Evolutionary conservation across 1,140 invertebrate genomes (phyloP).

Genomic region (Drosophila miranda): DNA sequence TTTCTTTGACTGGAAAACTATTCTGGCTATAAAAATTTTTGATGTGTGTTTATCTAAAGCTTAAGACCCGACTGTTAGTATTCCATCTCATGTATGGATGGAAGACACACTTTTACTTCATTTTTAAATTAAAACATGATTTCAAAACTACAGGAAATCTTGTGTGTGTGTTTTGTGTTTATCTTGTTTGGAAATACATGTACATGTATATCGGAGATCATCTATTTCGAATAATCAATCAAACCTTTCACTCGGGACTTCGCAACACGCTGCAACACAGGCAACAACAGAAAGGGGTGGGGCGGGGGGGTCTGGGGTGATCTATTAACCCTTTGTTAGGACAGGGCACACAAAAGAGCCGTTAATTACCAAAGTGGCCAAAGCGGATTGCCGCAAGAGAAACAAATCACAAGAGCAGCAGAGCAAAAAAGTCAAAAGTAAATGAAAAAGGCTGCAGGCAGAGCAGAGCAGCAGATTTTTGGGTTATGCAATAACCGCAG

Average conservation of each 20-base stretch:
- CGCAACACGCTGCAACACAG: conserved; percentile 17
- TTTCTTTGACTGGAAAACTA: no score
- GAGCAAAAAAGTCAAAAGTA: conserved; percentile 9
- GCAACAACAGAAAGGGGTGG: not conserved
- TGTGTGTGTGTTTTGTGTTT: conserved; percentile 5
- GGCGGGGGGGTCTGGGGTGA: not conserved
- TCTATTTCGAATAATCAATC: conserved; percentile 23
- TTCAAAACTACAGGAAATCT: conserved; percentile 25
- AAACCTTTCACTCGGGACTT: conserved; percentile 39
- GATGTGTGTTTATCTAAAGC: no score
- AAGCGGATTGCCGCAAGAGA: conserved; percentile 5
- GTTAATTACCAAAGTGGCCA: conserved; percentile 37
- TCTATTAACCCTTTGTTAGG: conserved; percentile 35
- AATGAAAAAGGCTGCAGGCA: conserved; percentile 9
- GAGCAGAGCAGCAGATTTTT: conserved; percentile 13
- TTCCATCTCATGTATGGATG: no score
- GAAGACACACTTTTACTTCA: not conserved
- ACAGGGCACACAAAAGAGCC: conserved; percentile 25
- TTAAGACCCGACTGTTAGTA: conserved; percentile 4
- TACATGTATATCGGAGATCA: no score
- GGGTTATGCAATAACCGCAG: conserved; percentile 50
- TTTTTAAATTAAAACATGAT: conserved; percentile 31
- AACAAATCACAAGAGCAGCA: not conserved
- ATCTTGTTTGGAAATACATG: conserved; percentile 20
- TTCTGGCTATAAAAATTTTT: no score